Conservation (phyloP, 2,888 invertebrate genomes). For the Orchesella flavescens region DNA sequence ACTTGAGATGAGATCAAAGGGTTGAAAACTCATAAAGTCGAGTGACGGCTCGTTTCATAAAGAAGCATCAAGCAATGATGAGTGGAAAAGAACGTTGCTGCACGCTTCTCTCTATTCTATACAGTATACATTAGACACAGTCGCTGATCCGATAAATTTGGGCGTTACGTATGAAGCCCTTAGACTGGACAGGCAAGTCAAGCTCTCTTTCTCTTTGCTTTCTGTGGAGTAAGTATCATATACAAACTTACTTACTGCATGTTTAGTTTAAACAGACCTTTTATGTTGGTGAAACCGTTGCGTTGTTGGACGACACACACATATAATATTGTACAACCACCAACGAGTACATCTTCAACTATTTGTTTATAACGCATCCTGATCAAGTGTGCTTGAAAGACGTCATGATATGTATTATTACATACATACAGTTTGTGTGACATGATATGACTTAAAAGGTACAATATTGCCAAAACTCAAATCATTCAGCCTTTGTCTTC, state of each 20-base stretch:
- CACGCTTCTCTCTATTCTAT: conserved; percentile 10
- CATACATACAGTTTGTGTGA: conserved; percentile 24
- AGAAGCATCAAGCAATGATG: conserved; percentile 22
- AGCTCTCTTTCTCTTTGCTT: conserved; percentile 19
- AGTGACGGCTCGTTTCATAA: conserved; percentile 59
- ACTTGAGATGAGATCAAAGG: conserved; percentile 72
- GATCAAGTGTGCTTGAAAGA: conserved; percentile 54
- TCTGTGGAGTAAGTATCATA: neutral
- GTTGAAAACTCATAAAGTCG: conserved; percentile 69
- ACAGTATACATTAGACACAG: conserved; percentile 36
- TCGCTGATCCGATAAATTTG: conserved; percentile 71
- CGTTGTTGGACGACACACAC: too few relatives aligned
- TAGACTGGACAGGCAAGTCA: conserved; percentile 65
- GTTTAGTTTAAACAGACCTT: neutral
- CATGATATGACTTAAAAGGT: conserved; percentile 23
- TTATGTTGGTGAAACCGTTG: neutral
- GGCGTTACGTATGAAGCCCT: conserved; percentile 72
- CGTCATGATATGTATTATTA: conserved; percentile 18
- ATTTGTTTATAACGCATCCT: conserved; percentile 43
- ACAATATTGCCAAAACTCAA: conserved; percentile 46
- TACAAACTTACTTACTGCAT: neutral
- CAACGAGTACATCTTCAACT: conserved; percentile 5
- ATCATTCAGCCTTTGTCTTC: conserved; percentile 51
- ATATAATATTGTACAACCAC: too few relatives aligned
- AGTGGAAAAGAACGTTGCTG: conserved; percentile 18